These are phyloP conservation scores for Parascotia fuliginaria DNA, from an alignment of 2,888 invertebrate species.

Conservation along the genomic window DNA sequence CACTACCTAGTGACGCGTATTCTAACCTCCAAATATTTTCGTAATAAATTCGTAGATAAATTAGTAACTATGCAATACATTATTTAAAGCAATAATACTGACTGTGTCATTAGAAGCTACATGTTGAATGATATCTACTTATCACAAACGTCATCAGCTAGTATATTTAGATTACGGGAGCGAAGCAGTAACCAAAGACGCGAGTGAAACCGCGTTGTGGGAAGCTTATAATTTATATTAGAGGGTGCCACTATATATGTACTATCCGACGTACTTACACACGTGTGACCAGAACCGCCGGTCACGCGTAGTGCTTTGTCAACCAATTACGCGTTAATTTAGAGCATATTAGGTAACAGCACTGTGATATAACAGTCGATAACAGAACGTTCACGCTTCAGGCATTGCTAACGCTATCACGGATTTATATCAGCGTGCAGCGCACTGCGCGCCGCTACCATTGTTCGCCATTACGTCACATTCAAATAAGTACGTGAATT, in stretches of 20 bases:
- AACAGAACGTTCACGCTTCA: constrained; percentile 42
- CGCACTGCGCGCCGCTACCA: constrained; percentile 18
- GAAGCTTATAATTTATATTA: background rate
- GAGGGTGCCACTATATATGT: constrained; percentile 13
- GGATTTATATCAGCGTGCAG: constrained; percentile 33
- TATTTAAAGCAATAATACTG: background rate
- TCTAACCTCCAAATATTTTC: constrained; percentile 5
- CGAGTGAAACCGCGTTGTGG: no score
- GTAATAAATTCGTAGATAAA: no score
- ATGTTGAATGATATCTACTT: no score
- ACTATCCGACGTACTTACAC: constrained; percentile 11
- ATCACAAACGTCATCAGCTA: background rate
- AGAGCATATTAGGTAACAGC: constrained; percentile 60
- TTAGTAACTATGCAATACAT: constrained; percentile 5
- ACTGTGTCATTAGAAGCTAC: no score
- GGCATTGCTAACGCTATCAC: constrained; percentile 45
- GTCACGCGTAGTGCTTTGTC: constrained; percentile 53
- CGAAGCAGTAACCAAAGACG: no score
- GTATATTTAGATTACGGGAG: no score
- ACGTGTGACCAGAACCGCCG: constrained; percentile 21
- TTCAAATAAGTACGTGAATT: constrained; percentile 37
- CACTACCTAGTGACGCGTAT: constrained; percentile 6
- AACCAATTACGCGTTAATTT: constrained; percentile 68
- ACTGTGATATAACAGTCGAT: constrained; percentile 51
- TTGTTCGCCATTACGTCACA: constrained; percentile 41